Evolutionary conservation across 2,113 vertebrate genomes (phyloP), one percentile per base, ranked within the genome.

Genomic region (Barbus barbus): DNA sequence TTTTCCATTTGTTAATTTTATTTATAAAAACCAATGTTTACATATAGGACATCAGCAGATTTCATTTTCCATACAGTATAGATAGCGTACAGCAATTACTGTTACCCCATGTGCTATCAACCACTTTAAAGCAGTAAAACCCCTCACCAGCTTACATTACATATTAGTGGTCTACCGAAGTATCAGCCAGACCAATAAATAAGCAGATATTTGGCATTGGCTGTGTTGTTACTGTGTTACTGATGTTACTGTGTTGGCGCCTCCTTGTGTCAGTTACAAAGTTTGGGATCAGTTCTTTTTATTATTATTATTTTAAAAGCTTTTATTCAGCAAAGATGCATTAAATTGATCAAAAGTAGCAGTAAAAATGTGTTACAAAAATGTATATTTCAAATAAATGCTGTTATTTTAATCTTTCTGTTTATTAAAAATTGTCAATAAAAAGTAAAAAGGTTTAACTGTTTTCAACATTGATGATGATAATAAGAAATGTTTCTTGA

Each of bases 141-240:
- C 86, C 86, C 72, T 85, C 86, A 87, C 86, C 86, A 46, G 31
- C 16, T 74, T 67, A 53, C 28, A 9, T 63, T 75, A 33, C 14
- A 78, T 63, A 78, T 44, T 28, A 78, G 33, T 26, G 56, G 31
- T 60, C 53, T 36, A 77, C 51, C 9, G 1, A 56, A 36, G 31
- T 58, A 58, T 36, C 20, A 56, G 48, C 28, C 4, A 77, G 20
- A 48, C n/a, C 13, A 24, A 44, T 16, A 16, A 44, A 73, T 44
- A 14, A 24, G 36, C n/a, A n/a, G n/a, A n/a, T n/a, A n/a, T n/a
- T n/a, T n/a, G n/a, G n/a, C n/a, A n/a, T n/a, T n/a, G n/a, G 5
- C 36, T 36, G 36, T 36, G 36, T 36, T 36, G 13, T 31, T 33
- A 33, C 18, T 53, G 46, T 53, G 31, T 78, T 58, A 3, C 51